A percentile compares a stretch with the other conserved stretches of the same genome.
Conservation (phyloP, 2,797 vertebrate genomes). For the Tolypeutes matacus region DNA sequence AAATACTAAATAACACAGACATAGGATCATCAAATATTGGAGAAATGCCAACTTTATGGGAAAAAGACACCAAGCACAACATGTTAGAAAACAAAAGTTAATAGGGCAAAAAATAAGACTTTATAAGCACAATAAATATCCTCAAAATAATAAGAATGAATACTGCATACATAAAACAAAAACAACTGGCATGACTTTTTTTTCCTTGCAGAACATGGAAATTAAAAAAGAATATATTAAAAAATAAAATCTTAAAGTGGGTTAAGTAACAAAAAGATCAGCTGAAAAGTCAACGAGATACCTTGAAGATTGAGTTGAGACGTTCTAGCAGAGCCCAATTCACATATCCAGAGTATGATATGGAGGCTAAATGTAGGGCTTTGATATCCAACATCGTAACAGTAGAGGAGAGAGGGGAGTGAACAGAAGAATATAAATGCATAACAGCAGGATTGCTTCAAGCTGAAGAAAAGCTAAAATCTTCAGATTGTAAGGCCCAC, state of each 20-base stretch:
- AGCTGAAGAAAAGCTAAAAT: not conserved
- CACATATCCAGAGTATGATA: not conserved
- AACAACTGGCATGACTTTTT: not conserved
- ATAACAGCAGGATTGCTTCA: not conserved
- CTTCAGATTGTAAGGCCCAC: not conserved
- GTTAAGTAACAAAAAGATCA: not conserved
- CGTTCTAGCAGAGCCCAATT: not conserved
- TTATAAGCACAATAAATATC: not conserved
- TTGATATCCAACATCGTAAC: not conserved
- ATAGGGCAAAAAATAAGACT: not conserved
- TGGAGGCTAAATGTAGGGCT: not conserved
- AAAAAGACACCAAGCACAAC: not conserved
- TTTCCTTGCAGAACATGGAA: not conserved
- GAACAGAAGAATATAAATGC: not conserved
- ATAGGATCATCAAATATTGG: not conserved
- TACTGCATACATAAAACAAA: not conserved
- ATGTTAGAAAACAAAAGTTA: not conserved
- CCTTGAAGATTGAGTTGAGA: not conserved
- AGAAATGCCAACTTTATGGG: not conserved
- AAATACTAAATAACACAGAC: not conserved
- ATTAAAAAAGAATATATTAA: not conserved
- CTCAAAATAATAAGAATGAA: not conserved
- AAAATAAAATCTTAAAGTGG: not conserved
- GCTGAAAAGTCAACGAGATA: not conserved
- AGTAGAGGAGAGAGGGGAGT: not conserved